These are phyloP conservation scores for Anabacerthia variegaticeps DNA, from an alignment of 2,797 vertebrate species.

Conservation along the genomic window DNA sequence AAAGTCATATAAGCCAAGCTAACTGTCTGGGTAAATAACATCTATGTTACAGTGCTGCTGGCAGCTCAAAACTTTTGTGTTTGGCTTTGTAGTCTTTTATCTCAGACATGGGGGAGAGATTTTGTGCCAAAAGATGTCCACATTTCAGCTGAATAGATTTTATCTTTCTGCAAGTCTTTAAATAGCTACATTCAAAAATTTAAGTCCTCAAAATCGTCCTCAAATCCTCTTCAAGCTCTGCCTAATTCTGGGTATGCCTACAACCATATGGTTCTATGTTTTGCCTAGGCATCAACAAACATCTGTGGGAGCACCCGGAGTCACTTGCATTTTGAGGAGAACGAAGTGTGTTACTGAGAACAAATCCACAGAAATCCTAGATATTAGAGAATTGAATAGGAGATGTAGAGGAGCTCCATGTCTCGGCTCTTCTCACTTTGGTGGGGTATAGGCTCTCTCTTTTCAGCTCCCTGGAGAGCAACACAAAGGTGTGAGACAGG, in stretches of 20 bases:
- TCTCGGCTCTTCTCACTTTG: not conserved
- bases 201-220: not conserved
- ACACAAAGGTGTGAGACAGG: not conserved
- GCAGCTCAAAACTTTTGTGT: not conserved
- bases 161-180: not conserved
- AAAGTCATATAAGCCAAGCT: not conserved
- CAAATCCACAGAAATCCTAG: not conserved
- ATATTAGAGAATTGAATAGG: not conserved
- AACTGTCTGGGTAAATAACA: not conserved
- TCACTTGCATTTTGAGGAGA: not conserved
- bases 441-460: not conserved
- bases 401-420: not conserved
- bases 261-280: not conserved
- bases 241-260: not conserved
- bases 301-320: not conserved
- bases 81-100: not conserved
- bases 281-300: not conserved
- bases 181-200: not conserved
- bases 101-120: not conserved
- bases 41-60: not conserved
- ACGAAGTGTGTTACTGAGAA: not conserved
- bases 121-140: not conserved
- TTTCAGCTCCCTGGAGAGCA: not conserved
- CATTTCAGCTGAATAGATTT: not conserved
- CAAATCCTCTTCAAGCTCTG: not conserved